Percentiles rank a stretch among this genome's conserved stretches.
Conservation (phyloP, 2,888 invertebrate genomes). For the Morpho deidamia region DNA sequence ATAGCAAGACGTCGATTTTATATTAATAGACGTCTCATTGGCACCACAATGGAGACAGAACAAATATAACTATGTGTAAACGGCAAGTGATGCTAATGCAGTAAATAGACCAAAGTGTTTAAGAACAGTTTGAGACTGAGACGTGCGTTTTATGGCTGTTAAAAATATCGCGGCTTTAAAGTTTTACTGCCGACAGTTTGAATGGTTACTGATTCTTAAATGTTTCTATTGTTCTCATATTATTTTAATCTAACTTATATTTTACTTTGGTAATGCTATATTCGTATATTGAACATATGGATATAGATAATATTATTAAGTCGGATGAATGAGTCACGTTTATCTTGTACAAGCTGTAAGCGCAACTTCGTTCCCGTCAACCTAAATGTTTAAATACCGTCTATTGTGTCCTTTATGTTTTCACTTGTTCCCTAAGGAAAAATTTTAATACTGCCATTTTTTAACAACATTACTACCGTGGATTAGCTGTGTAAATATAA, state of each 20-base stretch:
- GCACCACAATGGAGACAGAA: slow-evolving; percentile 16
- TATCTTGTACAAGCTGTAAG: no score
- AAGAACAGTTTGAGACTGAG: slow-evolving; percentile 36
- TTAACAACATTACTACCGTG: no score
- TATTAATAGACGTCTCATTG: slow-evolving; percentile 10
- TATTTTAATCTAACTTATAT: background rate
- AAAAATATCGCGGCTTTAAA: slow-evolving; percentile 39
- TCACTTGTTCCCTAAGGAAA: no score
- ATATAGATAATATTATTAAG: no score
- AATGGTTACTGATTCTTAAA: slow-evolving; percentile 28
- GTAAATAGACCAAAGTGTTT: slow-evolving; percentile 31
- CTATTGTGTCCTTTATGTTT: no score
- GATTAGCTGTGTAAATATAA: no score
- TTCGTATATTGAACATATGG: background rate
- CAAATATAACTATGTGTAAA: slow-evolving; percentile 24
- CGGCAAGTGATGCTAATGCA: slow-evolving; percentile 25
- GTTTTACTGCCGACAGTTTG: slow-evolving; percentile 35
- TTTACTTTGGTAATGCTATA: background rate
- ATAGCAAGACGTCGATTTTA: slow-evolving; percentile 6
- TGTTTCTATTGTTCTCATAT: slow-evolving; percentile 26
- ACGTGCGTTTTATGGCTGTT: slow-evolving; percentile 37
- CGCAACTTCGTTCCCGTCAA: no score
- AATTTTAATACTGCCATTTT: no score
- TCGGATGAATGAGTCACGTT: no score
- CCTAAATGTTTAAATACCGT: no score